Conservation (phyloP, 1,140 invertebrate species). For the Atta texana region DNA sequence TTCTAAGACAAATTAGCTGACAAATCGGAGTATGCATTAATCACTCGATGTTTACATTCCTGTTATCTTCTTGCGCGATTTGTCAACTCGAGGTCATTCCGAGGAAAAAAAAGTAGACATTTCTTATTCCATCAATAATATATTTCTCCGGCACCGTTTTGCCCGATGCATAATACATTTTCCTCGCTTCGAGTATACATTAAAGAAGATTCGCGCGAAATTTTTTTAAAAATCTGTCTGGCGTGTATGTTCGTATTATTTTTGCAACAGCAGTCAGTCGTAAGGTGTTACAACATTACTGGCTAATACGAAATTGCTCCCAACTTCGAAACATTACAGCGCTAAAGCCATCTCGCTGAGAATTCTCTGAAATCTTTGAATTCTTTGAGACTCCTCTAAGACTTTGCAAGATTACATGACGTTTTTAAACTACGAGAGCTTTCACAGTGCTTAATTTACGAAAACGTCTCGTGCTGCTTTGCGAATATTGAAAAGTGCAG, state of each 20-base stretch:
- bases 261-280: conserved; percentile 19
- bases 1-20: background rate
- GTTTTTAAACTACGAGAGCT: conserved; percentile 38
- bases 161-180: conserved; percentile 39
- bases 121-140: conserved; percentile 51
- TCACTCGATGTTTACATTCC: background rate
- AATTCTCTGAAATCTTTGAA: conserved; percentile 26
- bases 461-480: conserved; percentile 42
- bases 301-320: conserved; percentile 35
- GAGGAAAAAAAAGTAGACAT: background rate
- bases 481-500: conserved; percentile 56
- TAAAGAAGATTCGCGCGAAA: background rate
- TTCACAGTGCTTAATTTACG: conserved; percentile 51
- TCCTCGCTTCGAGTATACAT: conserved; percentile 4
- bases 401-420: conserved; percentile 51
- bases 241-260: conserved; percentile 31
- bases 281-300: conserved; percentile 2
- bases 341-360: conserved; percentile 7
- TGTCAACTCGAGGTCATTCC: background rate
- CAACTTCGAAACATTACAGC: conserved; percentile 43
- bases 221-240: conserved; percentile 27
- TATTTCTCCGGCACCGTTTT: conserved; percentile 23
- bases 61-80: conserved; percentile 12
- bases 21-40: background rate
- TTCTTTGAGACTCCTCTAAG: conserved; percentile 45